phyloP scores from a whole-genome alignment of 1,140 invertebrate genomes.

The Hermetia illucens region DNA sequence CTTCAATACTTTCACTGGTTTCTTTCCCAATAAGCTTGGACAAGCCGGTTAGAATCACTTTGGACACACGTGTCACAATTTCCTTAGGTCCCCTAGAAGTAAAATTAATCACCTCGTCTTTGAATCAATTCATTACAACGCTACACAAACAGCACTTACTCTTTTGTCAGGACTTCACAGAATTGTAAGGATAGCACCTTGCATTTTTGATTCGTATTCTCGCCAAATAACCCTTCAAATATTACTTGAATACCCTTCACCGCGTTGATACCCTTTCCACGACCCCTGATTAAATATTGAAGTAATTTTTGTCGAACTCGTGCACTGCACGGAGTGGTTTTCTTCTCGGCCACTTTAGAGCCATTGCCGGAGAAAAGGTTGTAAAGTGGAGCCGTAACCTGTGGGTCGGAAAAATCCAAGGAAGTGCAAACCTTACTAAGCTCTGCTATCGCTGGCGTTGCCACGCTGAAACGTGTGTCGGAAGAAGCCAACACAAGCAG shows the following conservation, averaged over 20 bases:
- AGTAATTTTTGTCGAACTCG: slow-evolving; percentile 73
- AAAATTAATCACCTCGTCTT: too few relatives aligned
- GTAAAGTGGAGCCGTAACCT: slow-evolving; percentile 58
- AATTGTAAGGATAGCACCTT: slow-evolving; percentile 70
- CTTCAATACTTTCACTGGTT: slow-evolving; percentile 24
- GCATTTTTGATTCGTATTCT: slow-evolving; percentile 66
- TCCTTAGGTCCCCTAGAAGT: slow-evolving; percentile 40
- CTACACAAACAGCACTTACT: slow-evolving; percentile 37
- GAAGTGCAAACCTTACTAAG: slow-evolving; percentile 36
- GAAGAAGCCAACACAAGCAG: slow-evolving; percentile 72
- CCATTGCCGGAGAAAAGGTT: slow-evolving; percentile 57
- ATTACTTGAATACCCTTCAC: slow-evolving; percentile 72
- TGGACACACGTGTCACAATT: slow-evolving; percentile 44
- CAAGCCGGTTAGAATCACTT: slow-evolving; percentile 51
- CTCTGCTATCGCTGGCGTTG: slow-evolving; percentile 27
- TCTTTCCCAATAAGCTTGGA: slow-evolving; percentile 52
- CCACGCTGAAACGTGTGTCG: slow-evolving; percentile 53
- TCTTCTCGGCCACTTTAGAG: slow-evolving; percentile 35
- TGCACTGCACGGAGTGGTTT: slow-evolving; percentile 58
- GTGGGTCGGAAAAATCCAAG: slow-evolving; percentile 58
- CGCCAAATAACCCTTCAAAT: slow-evolving; percentile 76
- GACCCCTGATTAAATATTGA: slow-evolving; percentile 65
- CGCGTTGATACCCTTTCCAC: slow-evolving; percentile 61
- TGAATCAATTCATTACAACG: slow-evolving; percentile 1
- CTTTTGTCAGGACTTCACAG: slow-evolving; percentile 61